Conservation (phyloP, 2,888 invertebrate genomes). For the Tiliacea citrago region DNA sequence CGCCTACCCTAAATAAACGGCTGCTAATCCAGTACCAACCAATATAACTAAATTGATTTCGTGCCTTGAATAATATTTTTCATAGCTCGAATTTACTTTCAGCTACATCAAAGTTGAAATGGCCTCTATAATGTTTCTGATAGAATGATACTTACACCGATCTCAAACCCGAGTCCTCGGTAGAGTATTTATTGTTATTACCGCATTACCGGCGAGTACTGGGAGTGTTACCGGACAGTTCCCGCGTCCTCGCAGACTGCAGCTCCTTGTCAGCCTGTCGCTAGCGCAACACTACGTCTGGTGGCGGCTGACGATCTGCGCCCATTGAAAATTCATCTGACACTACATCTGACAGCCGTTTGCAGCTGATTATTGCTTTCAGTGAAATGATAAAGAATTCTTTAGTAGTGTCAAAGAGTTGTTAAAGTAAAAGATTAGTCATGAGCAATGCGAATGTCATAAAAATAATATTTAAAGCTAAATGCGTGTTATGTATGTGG, state of each 20-base stretch:
- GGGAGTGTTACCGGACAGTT: slow-evolving; percentile 9
- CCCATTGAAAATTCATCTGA: slow-evolving; percentile 10
- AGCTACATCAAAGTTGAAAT: background rate
- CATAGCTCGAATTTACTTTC: background rate
- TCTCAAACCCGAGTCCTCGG: background rate
- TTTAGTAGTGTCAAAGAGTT: slow-evolving; percentile 19
- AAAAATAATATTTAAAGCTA: slow-evolving; percentile 12
- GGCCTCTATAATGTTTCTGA: background rate
- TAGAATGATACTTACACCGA: background rate
- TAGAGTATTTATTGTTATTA: slow-evolving; percentile 40
- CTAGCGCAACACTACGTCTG: slow-evolving; percentile 10
- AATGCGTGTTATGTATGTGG: background rate
- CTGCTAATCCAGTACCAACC: background rate
- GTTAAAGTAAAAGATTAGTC: slow-evolving; percentile 32
- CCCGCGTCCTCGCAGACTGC: background rate
- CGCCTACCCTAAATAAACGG: background rate
- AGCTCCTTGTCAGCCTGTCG: background rate
- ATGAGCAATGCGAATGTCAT: slow-evolving; percentile 10
- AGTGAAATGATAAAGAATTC: slow-evolving; percentile 28
- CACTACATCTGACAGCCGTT: background rate
- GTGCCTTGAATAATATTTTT: background rate
- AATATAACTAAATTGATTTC: background rate
- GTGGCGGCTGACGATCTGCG: slow-evolving; percentile 27
- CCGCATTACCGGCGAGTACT: slow-evolving; percentile 13
- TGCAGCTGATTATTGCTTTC: slow-evolving; percentile 31